Evolutionary conservation across 2,113 vertebrate genomes (phyloP).

Genomic region (Syngnathus typhle): DNA sequence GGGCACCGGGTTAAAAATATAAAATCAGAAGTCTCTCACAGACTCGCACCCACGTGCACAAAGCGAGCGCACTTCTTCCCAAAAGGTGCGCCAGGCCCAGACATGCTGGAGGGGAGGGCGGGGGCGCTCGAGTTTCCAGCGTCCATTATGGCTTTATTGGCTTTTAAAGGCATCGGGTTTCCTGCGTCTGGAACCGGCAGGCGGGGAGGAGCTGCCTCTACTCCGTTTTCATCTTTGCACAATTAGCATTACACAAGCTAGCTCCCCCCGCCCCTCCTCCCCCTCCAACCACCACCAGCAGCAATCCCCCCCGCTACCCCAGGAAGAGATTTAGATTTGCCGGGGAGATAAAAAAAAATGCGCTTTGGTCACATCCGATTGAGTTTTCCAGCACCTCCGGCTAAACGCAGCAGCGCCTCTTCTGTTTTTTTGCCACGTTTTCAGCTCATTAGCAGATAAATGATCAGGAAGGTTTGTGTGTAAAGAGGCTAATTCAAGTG

Average conservation of each 20-base stretch:
- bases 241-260: constrained; percentile 50
- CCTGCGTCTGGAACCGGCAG: constrained; percentile 58
- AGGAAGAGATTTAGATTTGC: constrained; percentile 57
- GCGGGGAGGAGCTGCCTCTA: constrained; percentile 40
- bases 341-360: constrained; percentile 40
- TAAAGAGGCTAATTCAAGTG: constrained; percentile 2
- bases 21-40: background rate
- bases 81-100: constrained; percentile 27
- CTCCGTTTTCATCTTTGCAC: constrained; percentile 9
- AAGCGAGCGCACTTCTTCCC: background rate
- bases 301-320: constrained; percentile 20
- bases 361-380: constrained; percentile 43
- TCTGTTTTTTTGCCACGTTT: constrained; percentile 16
- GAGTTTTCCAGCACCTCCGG: constrained; percentile 44
- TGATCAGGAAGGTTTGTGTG: background rate
- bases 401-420: constrained; percentile 11
- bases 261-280: constrained; percentile 24
- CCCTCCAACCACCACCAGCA: constrained; percentile 13
- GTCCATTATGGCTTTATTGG: constrained; percentile 72
- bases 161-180: constrained; percentile 70
- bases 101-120: constrained; percentile 44
- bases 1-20: too few relatives aligned
- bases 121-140: constrained; percentile 53
- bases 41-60: background rate
- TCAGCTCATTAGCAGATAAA: constrained; percentile 6